Percentiles rank a stretch among this genome's conserved stretches.
phyloP scores from a whole-genome alignment of 2,113 vertebrate genomes.

The Calonectris borealis region DNA sequence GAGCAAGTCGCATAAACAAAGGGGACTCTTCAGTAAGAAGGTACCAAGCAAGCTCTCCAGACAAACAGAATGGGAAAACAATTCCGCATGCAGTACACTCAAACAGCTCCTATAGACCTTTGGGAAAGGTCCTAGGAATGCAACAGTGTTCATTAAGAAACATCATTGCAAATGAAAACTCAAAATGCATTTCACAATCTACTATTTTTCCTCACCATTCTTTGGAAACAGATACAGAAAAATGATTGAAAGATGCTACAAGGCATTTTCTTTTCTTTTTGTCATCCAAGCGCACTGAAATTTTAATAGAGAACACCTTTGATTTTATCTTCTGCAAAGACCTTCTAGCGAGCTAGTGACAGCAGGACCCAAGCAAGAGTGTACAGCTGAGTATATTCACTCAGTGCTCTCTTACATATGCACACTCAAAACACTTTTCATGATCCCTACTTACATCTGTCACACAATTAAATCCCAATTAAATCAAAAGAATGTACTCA shows the following conservation, averaged over 20 bases:
- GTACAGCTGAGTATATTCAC: background rate
- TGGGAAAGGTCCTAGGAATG: background rate
- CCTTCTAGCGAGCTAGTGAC: background rate
- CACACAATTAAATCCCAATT: background rate
- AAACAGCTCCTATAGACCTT: background rate
- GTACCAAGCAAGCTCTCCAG: background rate
- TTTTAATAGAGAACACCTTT: background rate
- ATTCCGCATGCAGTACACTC: background rate
- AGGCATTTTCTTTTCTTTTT: background rate
- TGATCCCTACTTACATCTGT: background rate
- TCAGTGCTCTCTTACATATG: fast-evolving
- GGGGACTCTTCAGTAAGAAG: background rate
- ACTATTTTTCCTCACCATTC: background rate
- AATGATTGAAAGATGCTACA: background rate
- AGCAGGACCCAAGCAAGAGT: background rate
- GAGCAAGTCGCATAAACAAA: background rate
- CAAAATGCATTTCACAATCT: background rate
- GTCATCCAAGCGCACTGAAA: background rate
- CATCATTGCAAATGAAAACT: background rate
- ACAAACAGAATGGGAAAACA: background rate
- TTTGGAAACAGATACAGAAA: background rate
- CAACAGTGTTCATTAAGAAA: background rate
- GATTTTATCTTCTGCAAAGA: background rate
- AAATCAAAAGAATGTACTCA: background rate
- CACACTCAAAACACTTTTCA: background rate